Evolutionary conservation across 2,113 vertebrate genomes (phyloP).

Genomic region (Poicephalus meyeri): DNA sequence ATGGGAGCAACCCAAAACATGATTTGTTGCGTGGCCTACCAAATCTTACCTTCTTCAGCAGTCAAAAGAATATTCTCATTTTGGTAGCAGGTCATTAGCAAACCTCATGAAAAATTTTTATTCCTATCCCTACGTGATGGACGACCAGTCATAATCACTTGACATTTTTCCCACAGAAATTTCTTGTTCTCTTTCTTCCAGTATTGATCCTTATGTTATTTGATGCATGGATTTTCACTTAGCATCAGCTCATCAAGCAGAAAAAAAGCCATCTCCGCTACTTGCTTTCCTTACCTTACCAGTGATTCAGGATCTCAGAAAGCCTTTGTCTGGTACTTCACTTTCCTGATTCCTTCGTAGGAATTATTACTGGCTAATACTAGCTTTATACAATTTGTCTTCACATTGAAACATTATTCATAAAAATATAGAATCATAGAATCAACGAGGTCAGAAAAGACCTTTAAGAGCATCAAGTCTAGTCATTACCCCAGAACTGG

Average conservation of each 20-base stretch:
- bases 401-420: background rate
- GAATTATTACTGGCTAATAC: background rate
- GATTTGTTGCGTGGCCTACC: background rate
- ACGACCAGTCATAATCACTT: background rate
- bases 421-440: background rate
- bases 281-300: background rate
- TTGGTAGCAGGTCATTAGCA: background rate
- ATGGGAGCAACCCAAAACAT: background rate
- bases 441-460: background rate
- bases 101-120: background rate
- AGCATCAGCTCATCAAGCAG: background rate
- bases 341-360: background rate
- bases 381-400: background rate
- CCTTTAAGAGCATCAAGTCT: background rate
- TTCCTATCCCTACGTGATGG: background rate
- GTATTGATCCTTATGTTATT: background rate
- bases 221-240: background rate
- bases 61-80: background rate
- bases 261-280: background rate
- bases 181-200: background rate
- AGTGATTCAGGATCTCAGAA: background rate
- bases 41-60: background rate
- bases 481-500: background rate
- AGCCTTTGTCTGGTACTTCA: background rate
- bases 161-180: background rate